Base-by-base conservation (phyloP, 2,888 invertebrate genomes). In the Hemistola chrysoprasaria region DNA sequence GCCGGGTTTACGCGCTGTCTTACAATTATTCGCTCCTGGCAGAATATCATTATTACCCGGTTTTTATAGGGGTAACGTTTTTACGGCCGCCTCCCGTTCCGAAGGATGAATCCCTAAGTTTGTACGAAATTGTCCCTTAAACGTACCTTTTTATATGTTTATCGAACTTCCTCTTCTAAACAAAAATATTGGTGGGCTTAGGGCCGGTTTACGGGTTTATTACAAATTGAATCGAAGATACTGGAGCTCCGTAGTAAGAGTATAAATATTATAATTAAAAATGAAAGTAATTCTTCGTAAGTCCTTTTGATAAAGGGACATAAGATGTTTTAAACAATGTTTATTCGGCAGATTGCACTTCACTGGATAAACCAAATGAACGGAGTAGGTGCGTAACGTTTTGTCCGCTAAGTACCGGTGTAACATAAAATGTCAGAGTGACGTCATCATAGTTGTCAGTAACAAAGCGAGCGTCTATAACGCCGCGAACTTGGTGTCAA, bases 31-130 rank as follows among this genome's bases (percentile, higher is more conserved):
- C 67, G 63, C 71, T 69, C 67, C 60, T 65, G 50, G 62, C 61
- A 56, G 66, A 72, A 71, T 73, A 75, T 77, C 68, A 72, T 78
- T 74, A 75, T 71, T 65, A 69, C 72, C 50, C 57, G 56, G 43
- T 71, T 78, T 79, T 78, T 78, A 76, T 72, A 57, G 65, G 63
- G 71, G 68, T 68, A 59, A 59, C 61, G 61, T 66, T 77, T 71
- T 79, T 76, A 76, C 63, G 65, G 65, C 62, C 42, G 38, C 50
- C 52, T 29, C 47, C 49, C 47, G 49, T 56, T 46, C 53, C 47
- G 42, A 51, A 49, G 48, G 47, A 50, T 49, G 49, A 55, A 55
- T 50, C 48, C 50, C 47, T 48, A 52, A 55, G 50, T 55, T 55
- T 52, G 48, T 41, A 47, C 51, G 47, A 50, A 52, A 54, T 47